A percentile compares a stretch with the other conserved stretches of the same genome.
phyloP scores from a whole-genome alignment of 2,888 invertebrate species.

The Xylocampa areola region DNA sequence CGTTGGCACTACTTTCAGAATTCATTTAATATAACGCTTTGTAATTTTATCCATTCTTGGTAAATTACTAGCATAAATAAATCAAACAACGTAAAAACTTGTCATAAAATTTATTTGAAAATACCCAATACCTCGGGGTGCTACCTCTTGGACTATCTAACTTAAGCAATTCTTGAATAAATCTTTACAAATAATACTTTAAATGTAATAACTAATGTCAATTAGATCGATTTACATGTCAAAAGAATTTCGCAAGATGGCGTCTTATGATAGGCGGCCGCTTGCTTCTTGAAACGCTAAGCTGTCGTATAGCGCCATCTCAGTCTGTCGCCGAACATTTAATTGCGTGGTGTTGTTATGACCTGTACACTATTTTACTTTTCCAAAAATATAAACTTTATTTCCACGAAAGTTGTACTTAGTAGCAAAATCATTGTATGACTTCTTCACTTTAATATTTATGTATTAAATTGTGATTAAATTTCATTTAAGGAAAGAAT shows the following conservation, averaged over 20 bases:
- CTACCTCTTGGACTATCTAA: slow-evolving; percentile 39
- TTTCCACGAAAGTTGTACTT: too few relatives aligned
- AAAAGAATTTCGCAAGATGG: neutral
- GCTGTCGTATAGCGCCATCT: slow-evolving; percentile 2
- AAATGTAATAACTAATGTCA: slow-evolving; percentile 25
- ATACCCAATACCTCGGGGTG: slow-evolving; percentile 53
- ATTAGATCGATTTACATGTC: slow-evolving; percentile 39
- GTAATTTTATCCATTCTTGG: too few relatives aligned
- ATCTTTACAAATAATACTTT: slow-evolving; percentile 45
- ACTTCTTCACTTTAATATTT: too few relatives aligned
- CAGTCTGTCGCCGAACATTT: neutral
- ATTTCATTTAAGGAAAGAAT: too few relatives aligned
- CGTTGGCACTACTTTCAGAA: too few relatives aligned
- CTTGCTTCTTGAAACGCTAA: slow-evolving; percentile 8
- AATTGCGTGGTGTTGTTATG: too few relatives aligned
- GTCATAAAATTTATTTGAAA: slow-evolving; percentile 66
- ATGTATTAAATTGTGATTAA: too few relatives aligned
- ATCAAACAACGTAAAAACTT: slow-evolving; percentile 53
- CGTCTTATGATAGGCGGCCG: neutral
- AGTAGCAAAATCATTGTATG: too few relatives aligned
- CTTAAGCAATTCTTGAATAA: slow-evolving; percentile 49
- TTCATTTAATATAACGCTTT: too few relatives aligned
- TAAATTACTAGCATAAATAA: too few relatives aligned
- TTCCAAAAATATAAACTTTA: neutral
- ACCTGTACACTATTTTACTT: too few relatives aligned